These are phyloP conservation scores for Taeniopygia guttata DNA, from an alignment of 2,797 vertebrate species.

Conservation along the genomic window DNA sequence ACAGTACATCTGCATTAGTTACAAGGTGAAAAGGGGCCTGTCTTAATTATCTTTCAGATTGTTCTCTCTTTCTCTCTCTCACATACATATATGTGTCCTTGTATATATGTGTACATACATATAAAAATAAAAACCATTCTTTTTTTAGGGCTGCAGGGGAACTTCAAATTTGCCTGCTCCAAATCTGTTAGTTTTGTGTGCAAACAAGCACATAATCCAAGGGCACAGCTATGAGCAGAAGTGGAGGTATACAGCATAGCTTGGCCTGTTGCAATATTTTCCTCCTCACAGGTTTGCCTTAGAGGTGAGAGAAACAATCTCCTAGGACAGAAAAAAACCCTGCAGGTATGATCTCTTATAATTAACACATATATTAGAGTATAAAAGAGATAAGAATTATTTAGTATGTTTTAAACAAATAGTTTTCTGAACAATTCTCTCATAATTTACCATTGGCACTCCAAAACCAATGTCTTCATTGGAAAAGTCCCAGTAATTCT, in stretches of 20 bases:
- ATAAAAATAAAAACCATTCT: accelerated
- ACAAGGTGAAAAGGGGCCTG: not conserved
- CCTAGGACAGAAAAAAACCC: not conserved
- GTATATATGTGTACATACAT: not conserved
- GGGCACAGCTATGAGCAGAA: not conserved
- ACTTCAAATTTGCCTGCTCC: not conserved
- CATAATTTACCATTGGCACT: not conserved
- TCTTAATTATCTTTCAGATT: not conserved
- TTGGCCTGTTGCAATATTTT: not conserved
- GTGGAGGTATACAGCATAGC: not conserved
- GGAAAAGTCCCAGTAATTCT: not conserved
- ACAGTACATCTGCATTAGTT: not conserved
- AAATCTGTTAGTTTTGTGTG: not conserved
- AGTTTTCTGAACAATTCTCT: not conserved
- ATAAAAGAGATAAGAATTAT: not conserved
- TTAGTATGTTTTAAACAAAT: not conserved
- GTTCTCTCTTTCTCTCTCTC: not conserved
- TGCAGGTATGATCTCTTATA: not conserved
- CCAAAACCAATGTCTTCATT: not conserved
- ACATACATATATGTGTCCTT: not conserved
- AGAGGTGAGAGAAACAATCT: not conserved
- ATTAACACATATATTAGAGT: not conserved
- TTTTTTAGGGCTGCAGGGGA: not conserved
- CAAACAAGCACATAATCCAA: not conserved
- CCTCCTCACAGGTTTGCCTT: not conserved